These are phyloP conservation scores for Agrypnus murinus DNA, from an alignment of 2,888 invertebrate species.

Conservation along the genomic window DNA sequence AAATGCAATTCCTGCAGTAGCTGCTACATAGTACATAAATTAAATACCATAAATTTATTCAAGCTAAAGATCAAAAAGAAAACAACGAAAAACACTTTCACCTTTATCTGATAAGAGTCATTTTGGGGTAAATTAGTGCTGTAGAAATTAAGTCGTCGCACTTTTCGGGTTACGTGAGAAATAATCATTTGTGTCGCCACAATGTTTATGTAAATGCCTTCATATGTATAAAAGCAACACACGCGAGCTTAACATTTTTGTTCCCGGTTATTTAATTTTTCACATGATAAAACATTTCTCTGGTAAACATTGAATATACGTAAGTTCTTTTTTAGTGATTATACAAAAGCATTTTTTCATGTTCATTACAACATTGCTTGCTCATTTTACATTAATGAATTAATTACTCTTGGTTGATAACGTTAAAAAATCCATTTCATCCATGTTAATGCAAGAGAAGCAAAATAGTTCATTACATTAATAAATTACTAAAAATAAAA, in stretches of 20 bases:
- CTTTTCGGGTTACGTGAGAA: conserved; percentile 58
- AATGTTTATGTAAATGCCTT: conserved; percentile 58
- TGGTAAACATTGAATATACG: too few species aligned
- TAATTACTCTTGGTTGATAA: too few species aligned
- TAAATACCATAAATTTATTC: conserved; percentile 23
- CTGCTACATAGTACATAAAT: conserved; percentile 1
- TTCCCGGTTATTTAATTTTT: conserved; percentile 21
- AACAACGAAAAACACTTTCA: conserved; percentile 48
- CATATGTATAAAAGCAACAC: conserved; percentile 37
- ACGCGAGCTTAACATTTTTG: conserved; percentile 44
- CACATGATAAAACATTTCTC: conserved; percentile 1
- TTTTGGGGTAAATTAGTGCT: conserved; percentile 56
- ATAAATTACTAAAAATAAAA: too few species aligned
- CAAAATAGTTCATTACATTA: too few species aligned
- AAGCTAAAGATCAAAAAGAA: conserved; percentile 33
- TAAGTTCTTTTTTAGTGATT: too few species aligned
- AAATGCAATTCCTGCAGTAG: conserved; percentile 15
- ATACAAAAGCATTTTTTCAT: too few species aligned
- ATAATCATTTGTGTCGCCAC: conserved; percentile 58
- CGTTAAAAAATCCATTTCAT: too few species aligned
- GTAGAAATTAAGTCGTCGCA: conserved; percentile 58
- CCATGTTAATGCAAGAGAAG: too few species aligned
- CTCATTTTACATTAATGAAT: too few species aligned
- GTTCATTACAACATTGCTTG: too few species aligned
- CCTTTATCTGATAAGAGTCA: conserved; percentile 56